phyloP scores from a whole-genome alignment of 1,140 invertebrate species.

The Mamestra configurata region DNA sequence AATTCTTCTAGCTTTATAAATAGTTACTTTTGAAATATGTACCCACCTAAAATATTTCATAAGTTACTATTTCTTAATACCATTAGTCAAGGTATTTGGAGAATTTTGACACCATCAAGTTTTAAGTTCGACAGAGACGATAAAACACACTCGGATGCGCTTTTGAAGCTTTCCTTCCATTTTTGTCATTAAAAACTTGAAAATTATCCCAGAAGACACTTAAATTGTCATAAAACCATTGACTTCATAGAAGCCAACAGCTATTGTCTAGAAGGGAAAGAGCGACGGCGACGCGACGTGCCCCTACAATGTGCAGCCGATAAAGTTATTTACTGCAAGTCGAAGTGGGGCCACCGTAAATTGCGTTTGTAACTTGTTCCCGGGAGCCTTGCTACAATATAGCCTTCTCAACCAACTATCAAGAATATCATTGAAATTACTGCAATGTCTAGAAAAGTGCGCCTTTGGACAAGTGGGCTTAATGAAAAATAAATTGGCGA shows the following conservation, averaged over 20 bases:
- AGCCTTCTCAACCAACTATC: constrained; percentile 48
- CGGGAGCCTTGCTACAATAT: constrained; percentile 69
- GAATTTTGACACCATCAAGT: neutral
- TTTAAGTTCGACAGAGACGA: neutral
- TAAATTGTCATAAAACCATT: neutral
- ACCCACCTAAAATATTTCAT: too few relatives aligned
- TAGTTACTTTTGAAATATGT: too few relatives aligned
- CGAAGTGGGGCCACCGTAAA: constrained; percentile 68
- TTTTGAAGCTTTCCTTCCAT: neutral
- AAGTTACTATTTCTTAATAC: too few relatives aligned
- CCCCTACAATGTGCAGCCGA: constrained; percentile 59
- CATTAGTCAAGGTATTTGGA: too few relatives aligned
- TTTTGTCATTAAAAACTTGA: neutral
- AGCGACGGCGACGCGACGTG: neutral
- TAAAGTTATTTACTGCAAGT: constrained; percentile 76
- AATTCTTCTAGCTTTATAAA: too few relatives aligned
- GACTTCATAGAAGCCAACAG: too few relatives aligned
- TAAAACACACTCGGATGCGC: neutral
- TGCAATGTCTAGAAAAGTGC: constrained; percentile 35
- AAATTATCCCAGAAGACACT: neutral
- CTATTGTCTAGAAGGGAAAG: neutral
- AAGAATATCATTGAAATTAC: constrained; percentile 42
- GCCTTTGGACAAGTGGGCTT: constrained; percentile 23
- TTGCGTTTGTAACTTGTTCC: constrained; percentile 75
- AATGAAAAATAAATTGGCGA: constrained; percentile 37